phyloP scores from a whole-genome alignment of 2,888 invertebrate species.

The Volucella zonaria region DNA sequence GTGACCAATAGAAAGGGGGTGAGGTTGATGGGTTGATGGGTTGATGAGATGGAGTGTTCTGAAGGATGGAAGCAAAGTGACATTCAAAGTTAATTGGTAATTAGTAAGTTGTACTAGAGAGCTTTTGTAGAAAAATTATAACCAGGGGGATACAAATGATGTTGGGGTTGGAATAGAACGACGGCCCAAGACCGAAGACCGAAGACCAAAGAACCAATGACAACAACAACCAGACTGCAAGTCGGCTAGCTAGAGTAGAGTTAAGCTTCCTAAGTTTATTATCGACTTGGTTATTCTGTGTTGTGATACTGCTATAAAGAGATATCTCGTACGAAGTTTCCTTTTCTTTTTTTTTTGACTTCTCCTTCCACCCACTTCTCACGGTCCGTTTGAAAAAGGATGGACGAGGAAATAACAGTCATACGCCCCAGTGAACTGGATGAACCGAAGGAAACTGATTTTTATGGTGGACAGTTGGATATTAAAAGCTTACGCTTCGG shows the following conservation, averaged over 20 bases:
- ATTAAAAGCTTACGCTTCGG: constrained; percentile 75
- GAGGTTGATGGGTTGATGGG: constrained; percentile 18
- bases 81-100: constrained; percentile 77
- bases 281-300: constrained; percentile 64
- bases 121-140: constrained; percentile 73
- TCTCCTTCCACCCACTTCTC: neutral
- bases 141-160: constrained; percentile 71
- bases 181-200: no score
- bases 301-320: constrained; percentile 54
- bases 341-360: constrained; percentile 17
- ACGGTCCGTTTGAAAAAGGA: constrained; percentile 16
- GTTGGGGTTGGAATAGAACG: constrained; percentile 12
- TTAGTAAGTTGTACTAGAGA: constrained; percentile 75
- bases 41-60: constrained; percentile 31
- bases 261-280: constrained; percentile 67
- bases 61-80: constrained; percentile 43
- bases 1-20: neutral
- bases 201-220: neutral
- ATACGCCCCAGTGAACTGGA: constrained; percentile 64
- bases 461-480: constrained; percentile 74
- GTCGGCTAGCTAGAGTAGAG: constrained; percentile 45
- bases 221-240: constrained; percentile 52
- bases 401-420: constrained; percentile 52
- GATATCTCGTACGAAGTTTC: constrained; percentile 31
- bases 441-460: constrained; percentile 60